Conservation (phyloP, 2,797 vertebrate genomes). For the Tragopan temminckii region DNA sequence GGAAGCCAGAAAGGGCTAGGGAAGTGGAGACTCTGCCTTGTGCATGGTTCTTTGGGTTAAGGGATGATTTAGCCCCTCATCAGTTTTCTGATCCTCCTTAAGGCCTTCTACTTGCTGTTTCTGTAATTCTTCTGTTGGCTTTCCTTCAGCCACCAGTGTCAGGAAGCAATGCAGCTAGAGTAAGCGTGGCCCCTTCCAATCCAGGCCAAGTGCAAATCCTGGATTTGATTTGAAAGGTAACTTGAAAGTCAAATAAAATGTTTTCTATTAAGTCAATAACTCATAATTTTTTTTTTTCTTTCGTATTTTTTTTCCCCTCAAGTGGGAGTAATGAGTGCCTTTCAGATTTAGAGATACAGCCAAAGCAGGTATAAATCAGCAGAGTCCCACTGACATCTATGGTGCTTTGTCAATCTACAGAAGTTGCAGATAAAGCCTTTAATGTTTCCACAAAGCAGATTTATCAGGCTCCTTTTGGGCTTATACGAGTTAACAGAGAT, state of each 20-base stretch:
- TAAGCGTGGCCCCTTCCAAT: not conserved
- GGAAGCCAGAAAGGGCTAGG: not conserved
- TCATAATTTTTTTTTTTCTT: not conserved
- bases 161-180: not conserved
- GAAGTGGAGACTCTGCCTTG: not conserved
- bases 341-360: not conserved
- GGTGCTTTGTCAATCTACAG: slow-evolving; percentile 34
- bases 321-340: not conserved
- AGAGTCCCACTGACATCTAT: not conserved
- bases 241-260: not conserved
- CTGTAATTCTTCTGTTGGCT: not conserved
- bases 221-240: not conserved
- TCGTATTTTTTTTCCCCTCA: not conserved
- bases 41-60: not conserved
- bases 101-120: not conserved
- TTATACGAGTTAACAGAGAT: slow-evolving; percentile 62
- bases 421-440: slow-evolving; percentile 60
- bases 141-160: not conserved
- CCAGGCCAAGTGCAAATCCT: not conserved
- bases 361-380: slow-evolving; percentile 34
- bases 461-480: slow-evolving; percentile 52
- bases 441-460: slow-evolving; percentile 51
- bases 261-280: not conserved
- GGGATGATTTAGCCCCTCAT: not conserved
- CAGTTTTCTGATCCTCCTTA: not conserved